A percentile compares a stretch with the other conserved stretches of the same genome.
These are phyloP conservation scores for Hippasteria phrygiana DNA, from an alignment of 53 echinoderm and acorn worm genomes.

Conservation along the genomic window DNA sequence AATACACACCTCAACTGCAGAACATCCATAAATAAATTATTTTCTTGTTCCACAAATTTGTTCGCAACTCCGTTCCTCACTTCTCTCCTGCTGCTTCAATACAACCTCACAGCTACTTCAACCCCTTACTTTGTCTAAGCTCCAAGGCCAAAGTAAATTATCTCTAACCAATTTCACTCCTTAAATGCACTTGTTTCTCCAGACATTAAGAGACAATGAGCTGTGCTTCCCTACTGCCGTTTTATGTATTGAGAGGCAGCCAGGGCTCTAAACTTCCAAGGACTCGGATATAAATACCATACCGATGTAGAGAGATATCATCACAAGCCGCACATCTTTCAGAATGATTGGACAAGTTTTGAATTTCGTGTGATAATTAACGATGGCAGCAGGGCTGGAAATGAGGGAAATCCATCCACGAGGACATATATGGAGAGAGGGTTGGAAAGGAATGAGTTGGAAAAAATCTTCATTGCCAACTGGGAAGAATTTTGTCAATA, in stretches of 20 bases:
- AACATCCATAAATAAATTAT: neutral
- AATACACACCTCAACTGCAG: neutral
- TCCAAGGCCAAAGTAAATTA: neutral
- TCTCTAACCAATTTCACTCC: neutral
- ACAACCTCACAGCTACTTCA: neutral
- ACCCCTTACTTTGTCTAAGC: neutral
- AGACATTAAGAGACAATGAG: neutral
- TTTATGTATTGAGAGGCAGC: neutral
- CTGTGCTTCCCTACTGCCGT: neutral
- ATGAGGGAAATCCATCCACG: slow-evolving; percentile 9
- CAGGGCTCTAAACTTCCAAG: slow-evolving; percentile 12
- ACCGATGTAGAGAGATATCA: neutral
- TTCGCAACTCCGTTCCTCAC: no score
- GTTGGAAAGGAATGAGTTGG: neutral
- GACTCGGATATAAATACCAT: neutral
- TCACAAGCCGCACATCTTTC: neutral
- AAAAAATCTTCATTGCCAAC: no score
- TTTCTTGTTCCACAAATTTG: neutral
- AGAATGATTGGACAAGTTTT: slow-evolving; percentile 30
- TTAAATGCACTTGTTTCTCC: neutral
- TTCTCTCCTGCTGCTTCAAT: no score
- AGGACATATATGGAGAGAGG: neutral
- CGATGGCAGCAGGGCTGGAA: neutral
- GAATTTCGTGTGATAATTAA: slow-evolving; percentile 32
- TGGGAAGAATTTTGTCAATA: no score